Conservation (phyloP, 2,113 vertebrate species). For the Mionectes macconnelli region DNA sequence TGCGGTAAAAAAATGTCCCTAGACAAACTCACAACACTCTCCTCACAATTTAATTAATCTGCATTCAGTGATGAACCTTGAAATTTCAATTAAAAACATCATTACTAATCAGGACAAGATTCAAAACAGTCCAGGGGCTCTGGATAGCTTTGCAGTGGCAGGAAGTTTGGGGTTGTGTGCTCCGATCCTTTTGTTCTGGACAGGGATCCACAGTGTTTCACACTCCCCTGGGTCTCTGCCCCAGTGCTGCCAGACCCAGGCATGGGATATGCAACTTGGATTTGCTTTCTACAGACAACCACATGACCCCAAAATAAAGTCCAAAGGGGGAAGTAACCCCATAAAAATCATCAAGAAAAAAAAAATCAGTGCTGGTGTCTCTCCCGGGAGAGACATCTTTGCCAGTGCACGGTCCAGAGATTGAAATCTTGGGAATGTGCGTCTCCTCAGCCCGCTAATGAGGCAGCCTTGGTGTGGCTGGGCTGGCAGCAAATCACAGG, state of each 20-base stretch:
- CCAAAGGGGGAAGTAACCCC: background rate
- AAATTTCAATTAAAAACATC: constrained; percentile 77
- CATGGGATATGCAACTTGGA: rapidly evolving
- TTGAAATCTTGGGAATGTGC: background rate
- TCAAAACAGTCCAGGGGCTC: background rate
- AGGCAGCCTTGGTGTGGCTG: background rate
- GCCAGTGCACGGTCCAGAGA: rapidly evolving
- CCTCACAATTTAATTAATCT: constrained; percentile 76
- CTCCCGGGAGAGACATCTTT: background rate
- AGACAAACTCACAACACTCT: too few species aligned
- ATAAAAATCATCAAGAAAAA: background rate
- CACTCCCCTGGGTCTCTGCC: background rate
- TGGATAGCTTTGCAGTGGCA: background rate
- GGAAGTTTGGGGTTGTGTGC: background rate
- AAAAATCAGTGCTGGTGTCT: rapidly evolving
- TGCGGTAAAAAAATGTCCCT: too few species aligned
- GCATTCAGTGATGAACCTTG: constrained; percentile 76
- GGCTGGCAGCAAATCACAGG: background rate
- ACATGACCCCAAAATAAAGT: background rate
- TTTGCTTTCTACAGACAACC: background rate
- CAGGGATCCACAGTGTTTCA: background rate
- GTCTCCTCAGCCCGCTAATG: rapidly evolving
- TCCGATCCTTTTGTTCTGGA: background rate
- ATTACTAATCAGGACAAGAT: constrained; percentile 56
- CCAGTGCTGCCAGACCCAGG: background rate